Base-by-base conservation (phyloP, 2,888 invertebrate genomes). In the Carabus problematicus region DNA sequence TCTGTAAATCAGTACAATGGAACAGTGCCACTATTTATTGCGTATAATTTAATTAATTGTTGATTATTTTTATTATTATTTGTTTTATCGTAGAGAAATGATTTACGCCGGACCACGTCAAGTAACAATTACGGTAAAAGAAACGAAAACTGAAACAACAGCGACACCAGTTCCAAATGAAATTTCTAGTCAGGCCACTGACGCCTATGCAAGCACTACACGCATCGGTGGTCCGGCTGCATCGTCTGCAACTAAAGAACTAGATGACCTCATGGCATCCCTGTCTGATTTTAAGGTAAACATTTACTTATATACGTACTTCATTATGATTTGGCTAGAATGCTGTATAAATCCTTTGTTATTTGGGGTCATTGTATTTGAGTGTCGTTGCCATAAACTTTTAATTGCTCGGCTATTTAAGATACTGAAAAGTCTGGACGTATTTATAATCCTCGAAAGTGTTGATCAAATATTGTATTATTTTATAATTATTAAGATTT, bases 241-340 rank as follows among this genome's bases (percentile, higher is more conserved):
- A 18, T 96, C 96, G 63, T 92, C 93, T 71, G 97, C 97, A 42
- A 97, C 97, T 18, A 91, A 91, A 81, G 97, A 98, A 81, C 86
- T 98, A 71, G 97, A 98, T 78, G 97, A 97, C 79, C 86, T 98
- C 71, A 97, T 98, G 97, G 95, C 94, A 1, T 95, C 96, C 6
- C 85, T 98, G 9, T 96, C 96, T 0, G 96, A 96, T 80, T 95
- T 97, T 80, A 97, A 97, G 92, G 97, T 94, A 83, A 81, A 29
- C 29, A 29, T 29, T 29, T 29, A 29, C 29, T 2, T 29, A 29
- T 29, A n/a, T n/a, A n/a, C n/a, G n/a, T n/a, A 83, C 73, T 62
- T 58, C 1, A 1, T 58, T n/a, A 12, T 11, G 39, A 3, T 58
- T 19, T 56, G 29, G 6, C 6, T 29, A 29, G 3, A 29, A 29